Percentiles rank a stretch among this genome's conserved stretches.
Conservation (phyloP, 92 coral and sea anemone genomes). For the Epizoanthus fatuus region DNA sequence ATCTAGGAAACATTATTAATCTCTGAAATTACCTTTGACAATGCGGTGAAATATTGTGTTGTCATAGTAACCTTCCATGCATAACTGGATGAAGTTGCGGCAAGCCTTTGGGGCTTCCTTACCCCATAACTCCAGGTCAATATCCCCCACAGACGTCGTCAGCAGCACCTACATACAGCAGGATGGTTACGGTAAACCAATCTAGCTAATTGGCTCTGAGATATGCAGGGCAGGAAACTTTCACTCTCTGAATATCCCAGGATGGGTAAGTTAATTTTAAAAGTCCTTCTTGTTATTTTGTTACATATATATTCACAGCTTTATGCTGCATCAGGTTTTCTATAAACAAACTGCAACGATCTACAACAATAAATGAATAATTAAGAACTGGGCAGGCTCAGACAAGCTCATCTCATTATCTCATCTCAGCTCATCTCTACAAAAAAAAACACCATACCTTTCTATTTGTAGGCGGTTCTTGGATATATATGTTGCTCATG, state of each 20-base stretch:
- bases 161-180: conserved; percentile 73
- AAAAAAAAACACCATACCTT: conserved; percentile 65
- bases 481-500: conserved; percentile 98
- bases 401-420: not conserved
- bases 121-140: conserved; percentile 96
- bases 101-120: conserved; percentile 99
- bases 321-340: too few relatives aligned
- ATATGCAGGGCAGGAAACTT: not conserved
- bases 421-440: too few relatives aligned
- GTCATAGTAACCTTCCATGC: conserved; percentile 96
- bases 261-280: too few relatives aligned
- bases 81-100: conserved; percentile 94
- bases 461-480: conserved; percentile 98
- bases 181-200: not conserved
- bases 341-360: too few relatives aligned
- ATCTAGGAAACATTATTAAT: not conserved
- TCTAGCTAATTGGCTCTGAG: not conserved
- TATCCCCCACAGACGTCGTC: conserved; percentile 90
- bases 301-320: too few relatives aligned
- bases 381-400: too few relatives aligned
- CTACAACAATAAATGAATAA: too few relatives aligned
- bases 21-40: conserved; percentile 80
- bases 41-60: conserved; percentile 96
- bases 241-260: too few relatives aligned
- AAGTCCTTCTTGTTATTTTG: too few relatives aligned